phyloP scores from a whole-genome alignment of 30 jellyfish, hydroid and myxozoan genomes.

The Aurelia aurita region DNA sequence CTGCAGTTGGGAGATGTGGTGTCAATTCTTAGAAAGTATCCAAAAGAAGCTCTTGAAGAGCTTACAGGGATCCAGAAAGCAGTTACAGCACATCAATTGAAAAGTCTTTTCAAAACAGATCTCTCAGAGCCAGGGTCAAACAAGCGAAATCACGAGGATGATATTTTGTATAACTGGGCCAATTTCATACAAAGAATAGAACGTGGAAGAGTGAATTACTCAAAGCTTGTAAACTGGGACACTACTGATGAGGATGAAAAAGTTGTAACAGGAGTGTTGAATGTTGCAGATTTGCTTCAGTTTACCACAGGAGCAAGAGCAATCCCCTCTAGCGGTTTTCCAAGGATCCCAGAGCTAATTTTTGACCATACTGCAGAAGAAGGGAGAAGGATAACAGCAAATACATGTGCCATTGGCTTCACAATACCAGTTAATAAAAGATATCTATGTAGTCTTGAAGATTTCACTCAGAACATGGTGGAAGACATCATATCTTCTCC shows the following conservation, averaged over 20 bases:
- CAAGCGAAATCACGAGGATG: neutral
- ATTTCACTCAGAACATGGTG: no score
- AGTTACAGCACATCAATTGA: neutral
- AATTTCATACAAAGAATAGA: neutral
- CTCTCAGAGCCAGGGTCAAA: neutral
- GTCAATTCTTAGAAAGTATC: neutral
- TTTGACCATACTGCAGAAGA: no score
- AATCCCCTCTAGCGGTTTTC: neutral
- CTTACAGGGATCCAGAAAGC: neutral
- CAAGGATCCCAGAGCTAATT: no score
- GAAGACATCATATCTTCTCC: no score
- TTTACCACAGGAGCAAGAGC: neutral
- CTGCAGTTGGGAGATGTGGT: neutral
- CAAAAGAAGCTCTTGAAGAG: neutral
- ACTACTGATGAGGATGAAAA: slow-evolving; percentile 2
- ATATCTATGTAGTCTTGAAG: no score
- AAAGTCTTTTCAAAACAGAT: neutral
- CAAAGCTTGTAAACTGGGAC: neutral
- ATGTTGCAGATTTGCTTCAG: neutral
- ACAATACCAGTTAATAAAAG: no score
- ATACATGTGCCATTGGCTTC: no score
- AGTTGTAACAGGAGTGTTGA: neutral
- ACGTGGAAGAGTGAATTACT: neutral
- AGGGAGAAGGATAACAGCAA: no score
- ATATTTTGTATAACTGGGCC: neutral